Base-by-base conservation (phyloP, 2,113 vertebrate species). In the Hemiscyllium ocellatum region DNA sequence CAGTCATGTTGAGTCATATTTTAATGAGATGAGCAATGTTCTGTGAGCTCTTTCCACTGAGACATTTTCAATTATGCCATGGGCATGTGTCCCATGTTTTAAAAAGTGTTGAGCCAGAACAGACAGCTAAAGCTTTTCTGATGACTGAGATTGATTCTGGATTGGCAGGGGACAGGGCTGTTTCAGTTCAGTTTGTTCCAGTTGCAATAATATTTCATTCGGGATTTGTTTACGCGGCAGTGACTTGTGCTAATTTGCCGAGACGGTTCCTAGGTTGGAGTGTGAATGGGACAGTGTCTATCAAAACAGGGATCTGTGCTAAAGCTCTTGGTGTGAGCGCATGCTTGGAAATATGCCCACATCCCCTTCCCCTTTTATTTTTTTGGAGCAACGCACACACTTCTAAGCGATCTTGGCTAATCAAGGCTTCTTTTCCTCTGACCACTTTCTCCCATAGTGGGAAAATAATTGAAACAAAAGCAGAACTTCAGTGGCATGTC, bases 391-490 rank as follows among this genome's bases (percentile, higher is more conserved):
- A 20, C 1, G 56, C 89, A 93, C 61, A 93, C 89, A n/a, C 89
- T 93, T 93, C 89, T 93, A 61, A 93, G 61, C 15, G n/a, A 93
- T 93, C 89, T 37, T 20, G 56, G 56, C 89, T 93, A 93, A 93
- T 96, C 70, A n/a, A 5, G 91, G 70, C 4, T 13, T 68, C 91
- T 61, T 76, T 90, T 65, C 95, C 33, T n/a, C 87, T 29, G 12
- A 80, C 69, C 94, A 37, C 91, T 95, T 94, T 72, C 52, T 56
- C 95, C 56, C 95, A 96, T 95, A 97, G 96, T 97, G 96, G 96
- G 96, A 97, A 97, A 97, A 96, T 96, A 96, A 95, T 87, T 29
- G 72, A 96, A 96, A 97, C 96, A 97, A 97, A 61, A 96, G 96
- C 96, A 19, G 72, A 72, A 24, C 69, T 96, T 95, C 95, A 96